Percentiles rank a stretch among this genome's conserved stretches.
phyloP scores from a whole-genome alignment of 2,888 invertebrate genomes.

The Chymomyza caudatula region DNA sequence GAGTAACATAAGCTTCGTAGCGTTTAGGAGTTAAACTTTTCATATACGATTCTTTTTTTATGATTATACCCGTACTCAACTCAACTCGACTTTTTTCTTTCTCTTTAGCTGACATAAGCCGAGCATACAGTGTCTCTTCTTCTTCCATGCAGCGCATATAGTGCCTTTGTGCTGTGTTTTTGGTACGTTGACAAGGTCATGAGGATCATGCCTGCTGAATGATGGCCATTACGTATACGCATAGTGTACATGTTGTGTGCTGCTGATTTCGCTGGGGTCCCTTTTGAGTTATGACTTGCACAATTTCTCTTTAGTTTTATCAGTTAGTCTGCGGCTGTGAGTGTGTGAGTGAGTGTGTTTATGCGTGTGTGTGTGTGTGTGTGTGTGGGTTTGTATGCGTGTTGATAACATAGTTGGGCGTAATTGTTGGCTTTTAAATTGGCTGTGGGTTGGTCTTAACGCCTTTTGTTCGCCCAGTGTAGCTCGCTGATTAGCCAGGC shows the following conservation, averaged over 20 bases:
- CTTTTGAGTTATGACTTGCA: conserved; percentile 64
- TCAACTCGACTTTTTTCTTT: background rate
- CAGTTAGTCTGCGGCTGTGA: conserved; percentile 28
- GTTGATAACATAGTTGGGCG: conserved; percentile 30
- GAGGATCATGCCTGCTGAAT: conserved; percentile 36
- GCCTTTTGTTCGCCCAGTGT: background rate
- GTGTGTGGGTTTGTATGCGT: conserved; percentile 6
- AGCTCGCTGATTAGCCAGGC: background rate
- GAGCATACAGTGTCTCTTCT: conserved; percentile 4
- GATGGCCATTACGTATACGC: conserved; percentile 54
- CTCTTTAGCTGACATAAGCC: background rate
- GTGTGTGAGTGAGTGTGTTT: background rate
- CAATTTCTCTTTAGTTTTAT: conserved; percentile 57
- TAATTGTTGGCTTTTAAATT: background rate
- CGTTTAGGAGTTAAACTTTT: background rate
- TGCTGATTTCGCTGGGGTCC: background rate
- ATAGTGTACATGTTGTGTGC: conserved; percentile 24
- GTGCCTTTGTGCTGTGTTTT: conserved; percentile 34
- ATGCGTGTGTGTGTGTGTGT: conserved; percentile 8
- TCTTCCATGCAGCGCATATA: conserved; percentile 12
- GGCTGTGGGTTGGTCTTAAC: background rate
- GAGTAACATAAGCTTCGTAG: background rate
- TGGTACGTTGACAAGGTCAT: conserved; percentile 4
- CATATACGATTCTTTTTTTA: background rate
- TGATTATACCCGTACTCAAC: conserved; percentile 1